Percentiles rank a stretch among this genome's conserved stretches.
phyloP scores from a whole-genome alignment of 2,888 invertebrate genomes.

The Frankliniella fusca region DNA sequence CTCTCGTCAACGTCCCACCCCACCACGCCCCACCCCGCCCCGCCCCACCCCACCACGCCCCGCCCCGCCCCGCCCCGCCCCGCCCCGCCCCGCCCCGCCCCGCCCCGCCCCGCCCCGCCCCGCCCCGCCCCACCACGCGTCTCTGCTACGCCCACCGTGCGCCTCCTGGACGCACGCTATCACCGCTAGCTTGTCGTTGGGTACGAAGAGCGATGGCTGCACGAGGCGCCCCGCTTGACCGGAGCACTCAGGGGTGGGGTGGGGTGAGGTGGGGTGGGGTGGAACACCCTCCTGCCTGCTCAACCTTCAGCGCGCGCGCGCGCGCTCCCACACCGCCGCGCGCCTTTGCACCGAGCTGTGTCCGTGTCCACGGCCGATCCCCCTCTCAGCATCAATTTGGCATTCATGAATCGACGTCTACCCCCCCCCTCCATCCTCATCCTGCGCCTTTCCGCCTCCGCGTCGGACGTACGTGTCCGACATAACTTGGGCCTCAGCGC shows the following conservation, averaged over 20 bases:
- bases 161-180: neutral
- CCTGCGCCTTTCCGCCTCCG: neutral
- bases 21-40: neutral
- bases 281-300: neutral
- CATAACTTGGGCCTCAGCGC: neutral
- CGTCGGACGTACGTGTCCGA: neutral
- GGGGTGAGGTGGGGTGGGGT: neutral
- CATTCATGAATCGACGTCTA: neutral
- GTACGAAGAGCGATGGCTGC: neutral
- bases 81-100: neutral
- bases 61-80: neutral
- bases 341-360: neutral
- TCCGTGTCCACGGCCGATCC: neutral
- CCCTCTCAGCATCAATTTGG: neutral
- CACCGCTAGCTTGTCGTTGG: neutral
- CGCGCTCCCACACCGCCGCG: neutral
- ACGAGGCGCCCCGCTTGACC: neutral
- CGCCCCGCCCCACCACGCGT: too few relatives aligned
- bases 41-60: neutral
- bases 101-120: neutral
- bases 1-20: too few relatives aligned
- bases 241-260: neutral
- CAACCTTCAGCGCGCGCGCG: neutral
- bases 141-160: neutral
- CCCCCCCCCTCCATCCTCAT: neutral